Evolutionary conservation across 2,113 vertebrate species (phyloP).

Genomic region (Rutilus rutilus): DNA sequence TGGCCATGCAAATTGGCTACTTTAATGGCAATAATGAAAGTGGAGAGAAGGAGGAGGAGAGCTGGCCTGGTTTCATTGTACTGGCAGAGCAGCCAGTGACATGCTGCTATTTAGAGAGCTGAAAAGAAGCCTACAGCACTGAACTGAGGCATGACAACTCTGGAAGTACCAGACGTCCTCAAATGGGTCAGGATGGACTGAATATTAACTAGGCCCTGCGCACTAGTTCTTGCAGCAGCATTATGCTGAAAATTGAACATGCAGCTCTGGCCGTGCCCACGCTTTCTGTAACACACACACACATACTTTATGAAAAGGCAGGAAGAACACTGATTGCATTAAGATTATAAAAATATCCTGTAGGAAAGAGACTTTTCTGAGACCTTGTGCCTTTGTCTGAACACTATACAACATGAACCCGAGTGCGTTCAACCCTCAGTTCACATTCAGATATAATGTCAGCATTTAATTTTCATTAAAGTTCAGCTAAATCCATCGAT

Average conservation of each 20-base stretch:
- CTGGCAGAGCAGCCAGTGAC: slow-evolving; percentile 49
- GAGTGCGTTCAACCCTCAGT: neutral
- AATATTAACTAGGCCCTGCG: slow-evolving; percentile 62
- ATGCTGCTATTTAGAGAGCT: slow-evolving; percentile 60
- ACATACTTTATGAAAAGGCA: slow-evolving; percentile 11
- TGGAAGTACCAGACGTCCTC: slow-evolving; percentile 57
- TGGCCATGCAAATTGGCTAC: slow-evolving; percentile 49
- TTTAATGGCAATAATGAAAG: slow-evolving; percentile 51
- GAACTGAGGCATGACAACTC: slow-evolving; percentile 57
- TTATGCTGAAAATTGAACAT: slow-evolving; percentile 54
- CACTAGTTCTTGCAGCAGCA: slow-evolving; percentile 45
- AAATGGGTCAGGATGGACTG: slow-evolving; percentile 69
- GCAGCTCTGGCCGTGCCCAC: slow-evolving; percentile 20
- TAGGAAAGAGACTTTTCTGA: neutral
- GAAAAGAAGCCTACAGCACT: slow-evolving; percentile 64
- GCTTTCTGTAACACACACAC: slow-evolving; percentile 31
- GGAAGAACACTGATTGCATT: slow-evolving; percentile 43
- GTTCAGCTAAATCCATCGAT: neutral
- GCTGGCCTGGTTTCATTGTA: slow-evolving; percentile 53
- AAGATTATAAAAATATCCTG: slow-evolving; percentile 35
- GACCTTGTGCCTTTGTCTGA: slow-evolving; percentile 11
- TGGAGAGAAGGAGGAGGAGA: slow-evolving; percentile 43
- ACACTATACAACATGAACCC: slow-evolving; percentile 4
- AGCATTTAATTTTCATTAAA: neutral
- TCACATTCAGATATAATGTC: no score